Evolutionary conservation across 2,888 invertebrate genomes (phyloP).

Genomic region (Dasysyrphus albostriatus): DNA sequence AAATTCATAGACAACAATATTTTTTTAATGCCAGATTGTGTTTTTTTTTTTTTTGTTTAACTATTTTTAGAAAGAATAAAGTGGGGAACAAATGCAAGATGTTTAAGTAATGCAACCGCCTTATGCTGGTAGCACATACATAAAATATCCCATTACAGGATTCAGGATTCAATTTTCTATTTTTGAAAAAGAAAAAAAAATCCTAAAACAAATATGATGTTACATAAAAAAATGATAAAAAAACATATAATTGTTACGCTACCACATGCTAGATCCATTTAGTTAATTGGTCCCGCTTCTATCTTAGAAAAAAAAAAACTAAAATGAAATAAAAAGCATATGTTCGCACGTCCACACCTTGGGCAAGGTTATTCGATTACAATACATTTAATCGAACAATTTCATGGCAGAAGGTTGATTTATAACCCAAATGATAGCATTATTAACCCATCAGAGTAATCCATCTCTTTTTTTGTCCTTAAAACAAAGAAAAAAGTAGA

Average conservation of each 20-base stretch:
- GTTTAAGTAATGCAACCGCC: slow-evolving; percentile 10
- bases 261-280: slow-evolving; percentile 51
- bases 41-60: not conserved
- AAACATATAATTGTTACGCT: slow-evolving; percentile 54
- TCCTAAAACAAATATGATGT: slow-evolving; percentile 14
- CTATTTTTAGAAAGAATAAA: not conserved
- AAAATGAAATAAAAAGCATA: slow-evolving; percentile 41
- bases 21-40: not conserved
- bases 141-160: slow-evolving; percentile 21
- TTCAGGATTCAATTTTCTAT: not conserved
- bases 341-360: slow-evolving; percentile 66
- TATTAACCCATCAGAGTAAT: slow-evolving; percentile 63
- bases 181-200: slow-evolving; percentile 1
- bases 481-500: slow-evolving; percentile 7
- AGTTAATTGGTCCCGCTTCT: slow-evolving; percentile 34
- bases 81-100: not conserved
- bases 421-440: slow-evolving; percentile 41
- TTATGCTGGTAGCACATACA: slow-evolving; percentile 11
- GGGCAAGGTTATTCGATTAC: slow-evolving; percentile 8
- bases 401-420: slow-evolving; percentile 70
- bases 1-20: not conserved
- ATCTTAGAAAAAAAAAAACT: slow-evolving; percentile 10
- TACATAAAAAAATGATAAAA: slow-evolving; percentile 36
- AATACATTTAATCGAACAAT: slow-evolving; percentile 52
- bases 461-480: slow-evolving; percentile 35